Conservation (phyloP, 2,113 vertebrate species). For the Megaceryle torquata region DNA sequence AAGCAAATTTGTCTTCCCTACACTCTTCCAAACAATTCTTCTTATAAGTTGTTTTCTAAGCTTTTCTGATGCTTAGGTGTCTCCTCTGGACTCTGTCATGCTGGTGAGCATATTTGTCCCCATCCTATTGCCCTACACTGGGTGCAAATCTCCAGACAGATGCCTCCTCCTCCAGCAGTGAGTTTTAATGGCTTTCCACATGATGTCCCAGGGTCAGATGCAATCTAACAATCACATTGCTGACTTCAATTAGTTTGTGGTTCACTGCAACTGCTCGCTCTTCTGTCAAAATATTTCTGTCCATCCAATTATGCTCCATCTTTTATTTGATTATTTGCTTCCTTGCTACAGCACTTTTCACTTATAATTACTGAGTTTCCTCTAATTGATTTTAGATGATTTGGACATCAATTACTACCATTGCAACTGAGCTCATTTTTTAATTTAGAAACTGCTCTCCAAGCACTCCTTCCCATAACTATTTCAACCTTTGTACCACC, state of each 20-base stretch:
- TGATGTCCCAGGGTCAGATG: not conserved
- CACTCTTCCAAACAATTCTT: not conserved
- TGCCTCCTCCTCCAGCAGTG: not conserved
- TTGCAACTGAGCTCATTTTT: not conserved
- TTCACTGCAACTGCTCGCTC: not conserved
- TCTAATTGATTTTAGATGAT: constrained; percentile 25
- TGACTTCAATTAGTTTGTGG: constrained; percentile 13
- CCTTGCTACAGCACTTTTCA: not conserved
- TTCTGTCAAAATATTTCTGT: not conserved
- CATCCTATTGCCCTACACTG: not conserved
- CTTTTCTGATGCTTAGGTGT: not conserved
- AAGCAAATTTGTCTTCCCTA: not conserved
- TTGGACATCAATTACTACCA: constrained; percentile 31
- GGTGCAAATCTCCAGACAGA: not conserved
- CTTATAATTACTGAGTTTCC: not conserved
- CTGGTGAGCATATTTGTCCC: not conserved
- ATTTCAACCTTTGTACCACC: not conserved
- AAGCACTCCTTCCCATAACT: not conserved
- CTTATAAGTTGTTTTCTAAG: not conserved
- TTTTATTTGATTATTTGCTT: constrained; percentile 41
- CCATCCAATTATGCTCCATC: not conserved
- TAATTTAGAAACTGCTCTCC: constrained; percentile 29
- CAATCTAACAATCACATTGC: not conserved
- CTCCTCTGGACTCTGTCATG: not conserved
- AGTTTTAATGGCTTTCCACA: not conserved